These are phyloP conservation scores for Drosophila tani DNA, from an alignment of 1,140 invertebrate species.

Conservation along the genomic window DNA sequence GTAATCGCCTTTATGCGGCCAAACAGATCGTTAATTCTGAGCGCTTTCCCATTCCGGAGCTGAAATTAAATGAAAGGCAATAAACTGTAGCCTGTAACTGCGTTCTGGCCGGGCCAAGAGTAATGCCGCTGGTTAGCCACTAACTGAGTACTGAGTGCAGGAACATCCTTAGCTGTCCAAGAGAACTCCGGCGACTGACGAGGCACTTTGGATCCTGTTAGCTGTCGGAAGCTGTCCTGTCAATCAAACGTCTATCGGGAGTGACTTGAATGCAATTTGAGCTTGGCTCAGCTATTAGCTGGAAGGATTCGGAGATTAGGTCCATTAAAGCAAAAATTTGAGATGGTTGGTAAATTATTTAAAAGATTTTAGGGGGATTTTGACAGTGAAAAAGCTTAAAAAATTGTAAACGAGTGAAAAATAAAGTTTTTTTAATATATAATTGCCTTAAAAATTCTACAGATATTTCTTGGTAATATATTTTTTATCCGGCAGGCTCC, in stretches of 20 bases:
- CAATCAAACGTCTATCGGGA: conserved; percentile 28
- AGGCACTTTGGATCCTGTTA: conserved; percentile 25
- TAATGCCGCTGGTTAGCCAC: conserved; percentile 34
- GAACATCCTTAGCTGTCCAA: neutral
- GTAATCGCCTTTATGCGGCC: conserved; percentile 49
- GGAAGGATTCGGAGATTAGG: neutral
- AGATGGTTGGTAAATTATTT: too few relatives aligned
- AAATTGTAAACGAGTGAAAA: neutral
- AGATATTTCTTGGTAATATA: too few relatives aligned
- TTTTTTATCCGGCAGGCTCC: too few relatives aligned
- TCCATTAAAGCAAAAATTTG: neutral
- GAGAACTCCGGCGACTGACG: conserved; percentile 1
- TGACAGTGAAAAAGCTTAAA: too few relatives aligned
- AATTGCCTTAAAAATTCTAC: too few relatives aligned
- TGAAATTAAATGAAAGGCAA: conserved; percentile 71
- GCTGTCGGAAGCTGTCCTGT: conserved; percentile 34
- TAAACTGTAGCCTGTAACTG: conserved; percentile 50
- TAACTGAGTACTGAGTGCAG: neutral
- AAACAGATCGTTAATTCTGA: conserved; percentile 66
- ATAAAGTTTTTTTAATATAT: too few relatives aligned
- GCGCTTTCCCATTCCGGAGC: conserved; percentile 25
- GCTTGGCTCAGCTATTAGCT: conserved; percentile 8
- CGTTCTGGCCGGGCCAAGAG: conserved; percentile 31
- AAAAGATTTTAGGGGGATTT: too few relatives aligned
- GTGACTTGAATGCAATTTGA: conserved; percentile 34